Base-by-base conservation (phyloP, 1,140 invertebrate species). In the Callitettix versicolor region DNA sequence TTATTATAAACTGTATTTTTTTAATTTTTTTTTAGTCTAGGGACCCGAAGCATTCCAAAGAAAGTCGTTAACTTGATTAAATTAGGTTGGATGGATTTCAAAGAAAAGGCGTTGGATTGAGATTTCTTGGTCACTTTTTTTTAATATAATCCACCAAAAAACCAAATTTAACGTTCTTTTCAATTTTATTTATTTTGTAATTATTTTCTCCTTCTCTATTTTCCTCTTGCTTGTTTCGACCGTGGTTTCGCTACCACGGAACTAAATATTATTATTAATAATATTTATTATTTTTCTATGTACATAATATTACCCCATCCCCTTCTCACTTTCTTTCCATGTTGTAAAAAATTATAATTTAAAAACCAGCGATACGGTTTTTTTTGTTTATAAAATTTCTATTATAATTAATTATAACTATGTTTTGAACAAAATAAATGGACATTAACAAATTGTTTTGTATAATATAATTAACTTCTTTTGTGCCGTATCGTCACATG, bases 241-340 rank as follows among this genome's bases (percentile, higher is more conserved):
- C 30, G 36, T 51, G 48, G 48, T 51, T 26, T 51, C 48, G 14
- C 48, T 21, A 20, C 47, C 47, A 38, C 17, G 34, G 14, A 51
- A 51, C 48, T 51, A 51, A 51, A 51, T 36, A 34, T 51, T 51
- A 51, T 51, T 51, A 49, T 51, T 51, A 51, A 51, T 51, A 51
- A 51, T 51, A 51, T 51, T 51, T 36, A 51, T 51, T 51, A 51
- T 36, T 51, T 51, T 51, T 51, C 34, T 51, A 51, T 51, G 48
- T 51, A 51, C 34, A 51, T 51, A 51, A 51, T 51, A 51, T 30
- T 51, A 51, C 36, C 34, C 30, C 48, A 26, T 51, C 48, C 36
- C 36, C 48, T 34, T 51, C 48, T 51, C 36, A 48, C 48, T 30
- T 30, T 30, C 26, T 30, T 30, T 30, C 26, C 26, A 30, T 30